These are phyloP conservation scores for Hoplodrina blanda DNA, from an alignment of 2,888 invertebrate species.

Conservation along the genomic window DNA sequence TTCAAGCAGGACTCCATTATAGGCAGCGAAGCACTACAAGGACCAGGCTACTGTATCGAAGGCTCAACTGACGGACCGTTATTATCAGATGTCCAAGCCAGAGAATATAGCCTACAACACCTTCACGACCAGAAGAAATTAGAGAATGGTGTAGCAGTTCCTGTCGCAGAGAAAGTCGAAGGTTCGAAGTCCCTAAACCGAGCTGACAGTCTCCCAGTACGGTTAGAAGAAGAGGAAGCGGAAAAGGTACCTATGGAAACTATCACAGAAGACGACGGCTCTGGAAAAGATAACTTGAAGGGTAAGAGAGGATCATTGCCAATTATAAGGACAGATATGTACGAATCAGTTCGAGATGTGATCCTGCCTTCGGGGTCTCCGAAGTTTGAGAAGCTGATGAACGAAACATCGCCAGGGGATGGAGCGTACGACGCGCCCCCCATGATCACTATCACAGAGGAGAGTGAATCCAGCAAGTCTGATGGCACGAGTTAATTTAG, in stretches of 20 bases:
- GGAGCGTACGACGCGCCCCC: conserved; percentile 79
- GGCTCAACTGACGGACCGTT: conserved; percentile 88
- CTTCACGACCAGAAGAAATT: conserved; percentile 84
- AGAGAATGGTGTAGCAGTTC: conserved; percentile 82
- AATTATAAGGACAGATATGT: conserved; percentile 87
- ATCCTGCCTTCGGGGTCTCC: conserved; percentile 89
- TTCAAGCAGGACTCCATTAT: conserved; percentile 92
- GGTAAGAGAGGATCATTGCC: conserved; percentile 85
- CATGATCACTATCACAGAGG: conserved; percentile 88
- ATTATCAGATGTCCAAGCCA: conserved; percentile 87
- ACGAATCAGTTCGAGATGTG: conserved; percentile 90
- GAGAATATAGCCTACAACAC: conserved; percentile 85
- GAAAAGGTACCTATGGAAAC: conserved; percentile 77
- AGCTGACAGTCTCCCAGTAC: conserved; percentile 90
- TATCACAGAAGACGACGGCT: conserved; percentile 83
- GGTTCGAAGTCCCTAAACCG: conserved; percentile 86
- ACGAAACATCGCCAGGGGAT: conserved; percentile 87
- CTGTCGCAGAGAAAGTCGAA: conserved; percentile 79
- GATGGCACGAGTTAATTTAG: conserved; percentile 85
- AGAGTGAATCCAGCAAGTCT: conserved; percentile 83
- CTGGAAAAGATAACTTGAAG: conserved; percentile 76
- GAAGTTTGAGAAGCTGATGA: conserved; percentile 90
- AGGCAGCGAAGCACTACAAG: conserved; percentile 83
- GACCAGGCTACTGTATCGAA: conserved; percentile 87
- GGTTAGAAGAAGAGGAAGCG: conserved; percentile 86